phyloP scores from a whole-genome alignment of 2,113 vertebrate genomes.

The Grus americana region DNA sequence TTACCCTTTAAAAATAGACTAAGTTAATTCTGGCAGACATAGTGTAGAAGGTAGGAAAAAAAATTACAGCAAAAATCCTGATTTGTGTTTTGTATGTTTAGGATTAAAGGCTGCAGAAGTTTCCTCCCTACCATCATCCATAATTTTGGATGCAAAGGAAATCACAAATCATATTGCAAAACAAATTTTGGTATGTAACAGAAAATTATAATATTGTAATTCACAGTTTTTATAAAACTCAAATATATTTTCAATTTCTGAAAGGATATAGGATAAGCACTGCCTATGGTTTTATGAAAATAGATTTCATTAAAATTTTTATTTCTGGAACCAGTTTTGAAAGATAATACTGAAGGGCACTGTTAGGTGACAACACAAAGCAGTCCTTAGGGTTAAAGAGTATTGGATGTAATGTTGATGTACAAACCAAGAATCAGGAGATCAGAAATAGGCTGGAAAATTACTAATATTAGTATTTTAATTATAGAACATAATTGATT shows the following conservation, averaged over 20 bases:
- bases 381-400: neutral
- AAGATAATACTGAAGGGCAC: neutral
- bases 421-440: neutral
- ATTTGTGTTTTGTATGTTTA: conserved; percentile 56
- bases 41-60: neutral
- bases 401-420: neutral
- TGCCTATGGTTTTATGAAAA: neutral
- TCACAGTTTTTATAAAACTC: neutral
- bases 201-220: neutral
- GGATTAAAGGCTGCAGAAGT: conserved; percentile 91
- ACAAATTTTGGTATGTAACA: conserved; percentile 84
- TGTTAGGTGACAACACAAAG: neutral
- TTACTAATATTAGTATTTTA: neutral
- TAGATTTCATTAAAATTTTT: neutral
- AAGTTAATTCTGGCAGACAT: neutral
- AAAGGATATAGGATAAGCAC: neutral
- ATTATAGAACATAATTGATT: neutral
- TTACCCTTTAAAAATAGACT: neutral
- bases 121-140: conserved; percentile 82
- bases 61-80: neutral
- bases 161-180: conserved; percentile 80
- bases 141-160: conserved; percentile 87
- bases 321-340: neutral
- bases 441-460: neutral
- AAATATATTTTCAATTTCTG: neutral